Evolutionary conservation across 2,113 vertebrate species (phyloP), one percentile per base, ranked within the genome.

Genomic region (Galeopterus variegatus): DNA sequence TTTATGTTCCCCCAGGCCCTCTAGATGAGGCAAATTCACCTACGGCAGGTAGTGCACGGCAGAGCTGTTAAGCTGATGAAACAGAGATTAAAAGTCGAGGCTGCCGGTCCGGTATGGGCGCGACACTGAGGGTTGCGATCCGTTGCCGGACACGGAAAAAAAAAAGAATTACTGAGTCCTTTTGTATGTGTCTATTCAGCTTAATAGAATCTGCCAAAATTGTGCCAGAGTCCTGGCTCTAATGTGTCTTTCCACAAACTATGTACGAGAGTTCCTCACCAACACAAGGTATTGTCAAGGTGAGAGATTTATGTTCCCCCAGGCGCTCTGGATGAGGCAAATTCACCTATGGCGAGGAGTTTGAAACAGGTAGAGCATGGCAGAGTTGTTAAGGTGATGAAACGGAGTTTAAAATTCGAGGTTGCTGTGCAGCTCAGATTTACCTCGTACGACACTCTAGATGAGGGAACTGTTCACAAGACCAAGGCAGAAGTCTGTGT

Each of bases 121-220:
- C n/a, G n/a, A n/a, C n/a, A n/a, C n/a, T n/a, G n/a, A n/a, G n/a
- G n/a, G n/a, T n/a, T n/a, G n/a, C n/a, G n/a, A n/a, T n/a, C n/a
- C n/a, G n/a, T n/a, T n/a, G n/a, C n/a, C n/a, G n/a, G n/a, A n/a
- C n/a, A n/a, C n/a, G n/a, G n/a, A n/a, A n/a, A n/a, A n/a, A n/a
- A n/a, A n/a, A n/a, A n/a, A 93, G 45, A 97, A 93, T 83, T 83
- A 41, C 31, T 91, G 56, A 70, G 36, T 65, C 28, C 70, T 67
- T 65, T 21, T 75, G 31, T 75, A 81, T 52, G 17, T 36, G 6
- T 64, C 17, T 33, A 36, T 67, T 62, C 41, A 52, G 41, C 33
- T 87, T 76, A 41, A 75, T 8, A 82, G 8, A 81, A 62, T 14
- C 33, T 87, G 41, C 50, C 26, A 50, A 73, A 96, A 82, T 19